Evolutionary conservation across 2,888 invertebrate genomes (phyloP), one percentile per base, ranked within the genome.

Genomic region (Drosophila aldrichi): DNA sequence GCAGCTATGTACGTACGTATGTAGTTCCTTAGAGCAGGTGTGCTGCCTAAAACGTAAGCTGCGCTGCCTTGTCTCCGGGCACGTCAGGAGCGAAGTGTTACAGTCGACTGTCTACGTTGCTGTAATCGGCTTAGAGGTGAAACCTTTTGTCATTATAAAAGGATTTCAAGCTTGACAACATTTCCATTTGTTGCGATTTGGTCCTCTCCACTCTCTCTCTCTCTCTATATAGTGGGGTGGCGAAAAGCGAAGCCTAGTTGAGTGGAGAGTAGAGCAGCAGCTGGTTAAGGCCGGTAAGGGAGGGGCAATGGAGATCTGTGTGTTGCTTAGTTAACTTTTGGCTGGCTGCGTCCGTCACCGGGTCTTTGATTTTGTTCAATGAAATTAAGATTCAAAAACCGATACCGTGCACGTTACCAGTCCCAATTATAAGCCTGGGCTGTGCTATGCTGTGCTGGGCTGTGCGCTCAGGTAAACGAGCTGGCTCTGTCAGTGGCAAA

Each of bases 141-240:
- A 82, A 90, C 88, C 88, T 87, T 89, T 90, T 84, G 87, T 90
- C 88, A 89, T 88, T 88, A 90, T 85, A 80, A 83, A 89, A 76
- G 88, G 85, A 89, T 89, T 89, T 89, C 81, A 88, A 83, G 89
- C 88, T 85, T 82, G 82, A 76, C 80, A 85, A 83, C 78, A 88
- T 88, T 85, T 82, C 77, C 88, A 82, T 86, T 89, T 88, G 85
- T 81, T 79, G 89, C 88, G 84, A 89, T 73, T 81, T 74, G 54
- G 34, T 54, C 36, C 55, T 40, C 46, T 22, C 16, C 44, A 38
- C 48, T 25, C 60, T 34, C n/a, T n/a, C n/a, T n/a, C n/a, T n/a
- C n/a, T n/a, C n/a, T n/a, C n/a, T n/a, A n/a, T n/a, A n/a, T n/a
- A 34, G 7, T 38, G 36, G 32, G 32, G 10, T 32, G 32, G 32